Evolutionary conservation across 2,113 vertebrate species (phyloP).

Genomic region (Pogona vitticeps): DNA sequence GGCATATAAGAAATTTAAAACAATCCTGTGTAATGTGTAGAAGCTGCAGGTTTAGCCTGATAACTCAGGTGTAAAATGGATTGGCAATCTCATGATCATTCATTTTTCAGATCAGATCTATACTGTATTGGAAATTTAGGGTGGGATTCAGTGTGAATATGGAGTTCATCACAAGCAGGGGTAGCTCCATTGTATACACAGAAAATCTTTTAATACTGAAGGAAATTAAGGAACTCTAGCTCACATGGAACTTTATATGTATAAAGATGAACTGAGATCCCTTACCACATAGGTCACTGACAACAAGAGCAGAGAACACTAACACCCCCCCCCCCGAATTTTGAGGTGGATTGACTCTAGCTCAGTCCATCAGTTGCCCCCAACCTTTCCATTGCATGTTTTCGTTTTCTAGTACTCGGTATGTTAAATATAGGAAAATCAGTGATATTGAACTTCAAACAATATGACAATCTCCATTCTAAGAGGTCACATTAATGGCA

Average conservation of each 20-base stretch:
- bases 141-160: constrained; percentile 33
- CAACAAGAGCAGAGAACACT: too few relatives aligned
- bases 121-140: background rate
- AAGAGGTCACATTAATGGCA: background rate
- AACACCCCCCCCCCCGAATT: too few relatives aligned
- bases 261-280: background rate
- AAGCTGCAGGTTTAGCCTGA: constrained; percentile 67
- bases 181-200: background rate
- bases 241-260: background rate
- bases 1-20: constrained; percentile 76
- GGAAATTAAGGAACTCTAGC: background rate
- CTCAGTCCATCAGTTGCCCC: too few relatives aligned
- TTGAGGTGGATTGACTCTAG: too few relatives aligned
- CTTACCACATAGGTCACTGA: background rate
- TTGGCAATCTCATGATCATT: constrained; percentile 63
- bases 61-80: constrained; percentile 71
- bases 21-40: constrained; percentile 73
- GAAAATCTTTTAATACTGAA: background rate
- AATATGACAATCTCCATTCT: background rate
- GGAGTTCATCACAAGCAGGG: background rate
- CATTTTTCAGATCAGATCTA: too few relatives aligned
- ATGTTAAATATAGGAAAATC: constrained; percentile 31
- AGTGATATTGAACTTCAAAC: background rate
- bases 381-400: background rate
- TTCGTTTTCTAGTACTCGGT: constrained; percentile 36